Conservation (phyloP, 2,888 invertebrate genomes). For the Nomada flava region DNA sequence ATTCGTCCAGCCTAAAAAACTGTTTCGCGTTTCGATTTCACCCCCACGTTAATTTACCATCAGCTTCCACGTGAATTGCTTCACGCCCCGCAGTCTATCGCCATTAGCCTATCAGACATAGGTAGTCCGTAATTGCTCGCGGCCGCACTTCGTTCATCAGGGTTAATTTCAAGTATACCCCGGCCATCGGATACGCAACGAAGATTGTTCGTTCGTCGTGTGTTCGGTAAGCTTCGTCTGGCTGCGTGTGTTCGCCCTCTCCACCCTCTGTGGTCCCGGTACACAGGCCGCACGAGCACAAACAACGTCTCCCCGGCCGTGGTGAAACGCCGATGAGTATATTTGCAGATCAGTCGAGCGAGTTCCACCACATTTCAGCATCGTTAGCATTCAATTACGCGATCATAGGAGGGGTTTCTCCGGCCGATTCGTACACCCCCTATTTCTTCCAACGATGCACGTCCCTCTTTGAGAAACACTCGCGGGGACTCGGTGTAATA, state of each 20-base stretch:
- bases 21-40: neutral
- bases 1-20: neutral
- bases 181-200: constrained; percentile 39
- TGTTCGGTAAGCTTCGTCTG: constrained; percentile 55
- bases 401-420: constrained; percentile 66
- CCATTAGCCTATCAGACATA: constrained; percentile 28
- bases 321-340: constrained; percentile 72
- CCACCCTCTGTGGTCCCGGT: constrained; percentile 38
- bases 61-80: constrained; percentile 2
- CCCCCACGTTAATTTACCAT: constrained; percentile 4
- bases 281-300: constrained; percentile 66
- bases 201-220: constrained; percentile 62
- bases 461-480: constrained; percentile 15
- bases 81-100: neutral
- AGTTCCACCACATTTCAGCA: constrained; percentile 75
- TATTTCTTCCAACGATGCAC: constrained; percentile 38
- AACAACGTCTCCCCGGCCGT: constrained; percentile 56
- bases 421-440: constrained; percentile 30
- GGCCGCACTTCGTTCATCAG: constrained; percentile 30
- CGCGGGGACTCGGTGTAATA: constrained; percentile 26
- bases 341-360: constrained; percentile 77
- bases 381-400: constrained; percentile 79
- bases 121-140: constrained; percentile 36
- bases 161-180: constrained; percentile 52
- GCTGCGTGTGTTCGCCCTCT: neutral